phyloP scores from a whole-genome alignment of 2,888 invertebrate species.

The Drosophila rubida region DNA sequence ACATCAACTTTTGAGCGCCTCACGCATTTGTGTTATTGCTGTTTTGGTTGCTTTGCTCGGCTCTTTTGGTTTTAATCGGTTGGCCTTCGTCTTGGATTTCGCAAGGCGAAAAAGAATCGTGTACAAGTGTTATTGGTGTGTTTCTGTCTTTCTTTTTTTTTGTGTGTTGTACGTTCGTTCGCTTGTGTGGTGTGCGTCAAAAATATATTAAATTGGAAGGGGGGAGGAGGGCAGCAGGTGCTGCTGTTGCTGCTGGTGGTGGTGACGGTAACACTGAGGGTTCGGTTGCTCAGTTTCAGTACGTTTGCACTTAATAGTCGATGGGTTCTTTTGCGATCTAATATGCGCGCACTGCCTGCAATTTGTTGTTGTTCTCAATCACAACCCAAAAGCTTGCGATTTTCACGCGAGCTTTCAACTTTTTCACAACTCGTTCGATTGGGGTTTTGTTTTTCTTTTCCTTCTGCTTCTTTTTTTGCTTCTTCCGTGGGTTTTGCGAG shows the following conservation, averaged over 20 bases:
- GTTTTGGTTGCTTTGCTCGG: slow-evolving; percentile 47
- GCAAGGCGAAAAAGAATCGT: slow-evolving; percentile 68
- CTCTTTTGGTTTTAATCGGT: slow-evolving; percentile 48
- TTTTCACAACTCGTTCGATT: slow-evolving; percentile 59
- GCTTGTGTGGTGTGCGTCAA: slow-evolving; percentile 43
- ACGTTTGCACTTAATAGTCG: slow-evolving; percentile 24
- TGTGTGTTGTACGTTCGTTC: slow-evolving; percentile 14
- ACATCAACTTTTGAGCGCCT: slow-evolving; percentile 51
- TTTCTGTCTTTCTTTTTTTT: not conserved
- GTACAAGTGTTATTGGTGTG: slow-evolving; percentile 54
- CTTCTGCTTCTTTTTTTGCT: slow-evolving; percentile 36
- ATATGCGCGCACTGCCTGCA: slow-evolving; percentile 10
- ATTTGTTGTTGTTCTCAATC: slow-evolving; percentile 11
- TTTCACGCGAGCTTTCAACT: slow-evolving; percentile 64
- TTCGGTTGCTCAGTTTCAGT: slow-evolving; percentile 5
- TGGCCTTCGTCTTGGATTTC: slow-evolving; percentile 78
- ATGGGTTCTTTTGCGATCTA: slow-evolving; percentile 13
- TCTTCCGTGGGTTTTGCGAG: slow-evolving; percentile 27
- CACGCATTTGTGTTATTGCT: slow-evolving; percentile 60
- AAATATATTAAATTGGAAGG: slow-evolving; percentile 45
- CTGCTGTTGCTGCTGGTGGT: slow-evolving; percentile 26
- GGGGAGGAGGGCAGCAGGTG: slow-evolving; percentile 31
- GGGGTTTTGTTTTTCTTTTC: slow-evolving; percentile 54
- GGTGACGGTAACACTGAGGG: slow-evolving; percentile 48
- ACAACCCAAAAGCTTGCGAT: slow-evolving; percentile 9